phyloP scores from a whole-genome alignment of 2,113 vertebrate genomes.

The Eulemur rufifrons region DNA sequence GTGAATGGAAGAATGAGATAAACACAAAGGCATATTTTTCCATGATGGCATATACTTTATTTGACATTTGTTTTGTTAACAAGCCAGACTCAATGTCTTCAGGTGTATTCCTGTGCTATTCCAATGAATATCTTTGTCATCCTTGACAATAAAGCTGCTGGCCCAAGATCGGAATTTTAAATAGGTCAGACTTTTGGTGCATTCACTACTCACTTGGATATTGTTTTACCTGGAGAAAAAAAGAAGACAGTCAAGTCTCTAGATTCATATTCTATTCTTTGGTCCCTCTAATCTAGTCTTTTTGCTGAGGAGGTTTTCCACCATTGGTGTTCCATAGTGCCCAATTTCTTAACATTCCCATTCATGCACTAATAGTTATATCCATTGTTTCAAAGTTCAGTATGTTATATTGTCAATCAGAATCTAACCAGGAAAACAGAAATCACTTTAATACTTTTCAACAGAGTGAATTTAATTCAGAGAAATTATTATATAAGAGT shows the following conservation, averaged over 20 bases:
- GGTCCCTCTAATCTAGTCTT: background rate
- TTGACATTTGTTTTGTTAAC: constrained; percentile 1
- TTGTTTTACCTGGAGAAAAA: background rate
- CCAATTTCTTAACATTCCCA: background rate
- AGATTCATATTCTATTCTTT: background rate
- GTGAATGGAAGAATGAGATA: background rate
- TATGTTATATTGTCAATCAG: background rate
- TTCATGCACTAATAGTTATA: background rate
- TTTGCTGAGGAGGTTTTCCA: background rate
- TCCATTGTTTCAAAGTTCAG: constrained; percentile 10
- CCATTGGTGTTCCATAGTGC: background rate
- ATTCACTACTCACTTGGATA: background rate
- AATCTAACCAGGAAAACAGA: background rate
- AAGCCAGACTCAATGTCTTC: background rate
- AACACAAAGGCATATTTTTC: background rate
- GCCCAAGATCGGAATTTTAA: constrained; percentile 13
- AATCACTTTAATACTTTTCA: background rate
- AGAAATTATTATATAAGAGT: background rate
- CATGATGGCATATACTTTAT: background rate
- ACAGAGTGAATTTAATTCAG: background rate
- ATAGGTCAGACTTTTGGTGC: background rate
- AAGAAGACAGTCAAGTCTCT: background rate
- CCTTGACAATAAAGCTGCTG: background rate
- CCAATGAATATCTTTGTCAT: background rate
- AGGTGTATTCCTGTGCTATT: background rate